Conservation (phyloP, 2,888 invertebrate species). For the Netelia virgata region DNA sequence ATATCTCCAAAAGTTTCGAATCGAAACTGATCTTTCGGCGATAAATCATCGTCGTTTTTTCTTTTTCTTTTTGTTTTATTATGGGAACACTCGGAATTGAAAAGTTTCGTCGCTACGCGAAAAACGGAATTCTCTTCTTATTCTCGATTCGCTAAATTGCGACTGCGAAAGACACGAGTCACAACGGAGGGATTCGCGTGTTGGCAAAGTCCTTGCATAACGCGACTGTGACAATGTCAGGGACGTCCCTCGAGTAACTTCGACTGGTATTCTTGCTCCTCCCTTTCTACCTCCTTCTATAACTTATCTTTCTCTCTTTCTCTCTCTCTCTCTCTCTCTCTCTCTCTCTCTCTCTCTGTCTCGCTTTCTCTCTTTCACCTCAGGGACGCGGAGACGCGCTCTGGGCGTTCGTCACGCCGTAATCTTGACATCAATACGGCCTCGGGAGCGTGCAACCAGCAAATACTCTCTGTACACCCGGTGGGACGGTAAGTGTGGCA, state of each 20-base stretch:
- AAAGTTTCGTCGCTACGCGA: no score
- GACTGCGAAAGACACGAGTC: constrained; percentile 37
- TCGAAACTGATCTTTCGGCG: no score
- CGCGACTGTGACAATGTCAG: constrained; percentile 80
- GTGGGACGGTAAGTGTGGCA: constrained; percentile 11
- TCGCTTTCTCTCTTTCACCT: constrained; percentile 60
- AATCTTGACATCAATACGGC: constrained; percentile 80
- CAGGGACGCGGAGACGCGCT: constrained; percentile 73
- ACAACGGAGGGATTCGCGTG: constrained; percentile 26
- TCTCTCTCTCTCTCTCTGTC: constrained; percentile 41
- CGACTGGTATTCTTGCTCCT: constrained; percentile 17
- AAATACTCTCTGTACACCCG: constrained; percentile 24
- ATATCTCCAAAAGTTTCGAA: not conserved
- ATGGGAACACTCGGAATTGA: no score
- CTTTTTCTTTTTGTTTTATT: no score
- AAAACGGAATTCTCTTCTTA: no score
- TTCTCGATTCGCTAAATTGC: not conserved
- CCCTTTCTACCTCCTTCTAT: not conserved
- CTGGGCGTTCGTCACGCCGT: constrained; percentile 66
- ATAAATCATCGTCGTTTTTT: no score
- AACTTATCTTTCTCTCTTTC: constrained; percentile 17
- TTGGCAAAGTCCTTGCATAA: constrained; percentile 74
- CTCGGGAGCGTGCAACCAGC: constrained; percentile 62
- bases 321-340: constrained; percentile 43
- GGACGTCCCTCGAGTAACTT: constrained; percentile 74